Percentiles rank a stretch among this genome's conserved stretches.
Evolutionary conservation across 1,140 invertebrate genomes (phyloP).

Genomic region (Zaprionus taronus): DNA sequence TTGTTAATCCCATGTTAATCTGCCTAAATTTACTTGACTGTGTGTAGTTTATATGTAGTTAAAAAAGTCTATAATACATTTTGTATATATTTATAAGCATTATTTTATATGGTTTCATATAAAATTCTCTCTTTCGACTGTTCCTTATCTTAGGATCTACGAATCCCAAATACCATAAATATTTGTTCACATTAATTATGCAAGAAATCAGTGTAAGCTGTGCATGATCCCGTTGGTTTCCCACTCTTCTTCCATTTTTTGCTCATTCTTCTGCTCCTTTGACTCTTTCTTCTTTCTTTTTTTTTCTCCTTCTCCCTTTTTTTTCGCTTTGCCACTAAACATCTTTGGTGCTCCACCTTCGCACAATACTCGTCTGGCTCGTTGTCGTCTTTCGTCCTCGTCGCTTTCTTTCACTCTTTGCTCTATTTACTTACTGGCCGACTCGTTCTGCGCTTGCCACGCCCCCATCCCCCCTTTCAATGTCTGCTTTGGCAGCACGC

Average conservation of each 20-base stretch:
- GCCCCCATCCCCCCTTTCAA: background rate
- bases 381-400: too few species aligned
- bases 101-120: too few species aligned
- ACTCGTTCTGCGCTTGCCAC: conserved; percentile 1
- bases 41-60: too few species aligned
- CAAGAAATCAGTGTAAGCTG: conserved; percentile 7
- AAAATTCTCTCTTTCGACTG: too few species aligned
- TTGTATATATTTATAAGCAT: too few species aligned
- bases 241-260: background rate
- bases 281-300: background rate
- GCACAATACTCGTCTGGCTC: background rate
- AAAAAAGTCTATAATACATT: too few species aligned
- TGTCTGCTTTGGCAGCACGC: conserved; percentile 18
- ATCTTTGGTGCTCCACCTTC: conserved; percentile 31
- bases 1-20: too few species aligned
- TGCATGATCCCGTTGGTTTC: conserved; percentile 15
- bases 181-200: conserved; percentile 1
- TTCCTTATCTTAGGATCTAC: too few species aligned
- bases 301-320: conserved; percentile 1
- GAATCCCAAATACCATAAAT: background rate
- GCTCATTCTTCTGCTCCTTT: conserved; percentile 7
- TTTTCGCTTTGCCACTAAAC: conserved; percentile 61
- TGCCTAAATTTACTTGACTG: too few species aligned
- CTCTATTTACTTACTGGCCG: conserved; percentile 34
- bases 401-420: conserved; percentile 36